phyloP scores from a whole-genome alignment of 1,140 invertebrate species.

The Notospermus geniculatus region DNA sequence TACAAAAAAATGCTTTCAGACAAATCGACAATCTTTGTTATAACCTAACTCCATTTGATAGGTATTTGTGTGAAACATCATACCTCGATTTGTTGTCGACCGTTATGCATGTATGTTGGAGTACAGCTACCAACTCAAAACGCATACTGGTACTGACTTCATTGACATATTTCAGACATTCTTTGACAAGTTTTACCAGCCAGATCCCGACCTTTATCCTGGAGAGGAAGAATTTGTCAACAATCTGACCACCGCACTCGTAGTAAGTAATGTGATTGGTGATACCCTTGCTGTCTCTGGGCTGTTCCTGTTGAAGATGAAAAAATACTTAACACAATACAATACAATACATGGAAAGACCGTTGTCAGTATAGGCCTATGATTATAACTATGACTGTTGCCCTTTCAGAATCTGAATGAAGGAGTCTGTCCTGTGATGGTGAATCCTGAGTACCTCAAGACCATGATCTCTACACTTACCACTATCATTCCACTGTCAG shows the following conservation, averaged over 20 bases:
- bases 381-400: too few species aligned
- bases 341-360: too few species aligned
- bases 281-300: not conserved
- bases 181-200: conserved; percentile 44
- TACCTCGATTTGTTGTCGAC: too few species aligned
- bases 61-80: too few species aligned
- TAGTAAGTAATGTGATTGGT: conserved; percentile 30
- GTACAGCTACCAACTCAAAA: too few species aligned
- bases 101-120: too few species aligned
- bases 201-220: conserved; percentile 46
- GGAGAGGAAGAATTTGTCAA: conserved; percentile 44
- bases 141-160: not conserved
- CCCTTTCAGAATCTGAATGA: conserved; percentile 46
- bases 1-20: too few species aligned
- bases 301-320: too few species aligned
- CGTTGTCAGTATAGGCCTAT: too few species aligned
- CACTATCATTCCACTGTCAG: conserved; percentile 41
- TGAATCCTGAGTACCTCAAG: conserved; percentile 45
- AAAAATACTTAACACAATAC: too few species aligned
- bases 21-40: too few species aligned
- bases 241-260: conserved; percentile 38
- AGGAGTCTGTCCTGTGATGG: conserved; percentile 37
- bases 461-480: conserved; percentile 45
- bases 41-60: too few species aligned
- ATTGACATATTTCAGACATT: conserved; percentile 40